A percentile compares a stretch with the other conserved stretches of the same genome.
phyloP scores from a whole-genome alignment of 2,797 vertebrate genomes.

The Siniperca scherzeri region DNA sequence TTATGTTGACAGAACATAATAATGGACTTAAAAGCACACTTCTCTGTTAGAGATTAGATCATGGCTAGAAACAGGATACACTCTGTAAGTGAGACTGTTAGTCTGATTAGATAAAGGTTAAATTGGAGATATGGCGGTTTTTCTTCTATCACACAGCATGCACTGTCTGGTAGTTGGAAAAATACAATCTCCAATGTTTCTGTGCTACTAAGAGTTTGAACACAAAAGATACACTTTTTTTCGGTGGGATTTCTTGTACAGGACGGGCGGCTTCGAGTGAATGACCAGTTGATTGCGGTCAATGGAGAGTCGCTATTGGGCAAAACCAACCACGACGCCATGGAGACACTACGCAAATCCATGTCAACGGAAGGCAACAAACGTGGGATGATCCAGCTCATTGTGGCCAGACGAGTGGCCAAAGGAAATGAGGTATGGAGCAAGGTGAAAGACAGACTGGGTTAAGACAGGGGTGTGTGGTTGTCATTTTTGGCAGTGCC shows the following conservation, averaged over 20 bases:
- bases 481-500: too few relatives aligned
- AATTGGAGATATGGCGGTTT: conserved; percentile 9
- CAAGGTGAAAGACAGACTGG: too few relatives aligned
- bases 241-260: conserved; percentile 56
- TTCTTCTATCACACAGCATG: background rate
- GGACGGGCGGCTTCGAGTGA: conserved; percentile 96
- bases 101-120: conserved; percentile 45
- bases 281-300: conserved; percentile 96
- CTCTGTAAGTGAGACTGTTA: conserved; percentile 41
- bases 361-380: conserved; percentile 98
- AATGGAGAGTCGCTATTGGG: conserved; percentile 96
- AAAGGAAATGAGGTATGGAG: conserved; percentile 90
- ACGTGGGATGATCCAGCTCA: conserved; percentile 96
- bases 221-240: background rate
- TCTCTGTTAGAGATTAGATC: conserved; percentile 43
- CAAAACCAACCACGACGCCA: conserved; percentile 98
- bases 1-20: conserved; percentile 56
- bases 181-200: background rate
- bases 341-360: conserved; percentile 95
- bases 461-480: background rate
- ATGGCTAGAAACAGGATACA: conserved; percentile 32
- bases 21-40: conserved; percentile 49
- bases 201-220: background rate
- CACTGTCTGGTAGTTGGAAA: background rate
- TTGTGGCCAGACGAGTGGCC: conserved; percentile 91